phyloP scores from a whole-genome alignment of 2,113 vertebrate genomes.

The Myiopsitta monachus region DNA sequence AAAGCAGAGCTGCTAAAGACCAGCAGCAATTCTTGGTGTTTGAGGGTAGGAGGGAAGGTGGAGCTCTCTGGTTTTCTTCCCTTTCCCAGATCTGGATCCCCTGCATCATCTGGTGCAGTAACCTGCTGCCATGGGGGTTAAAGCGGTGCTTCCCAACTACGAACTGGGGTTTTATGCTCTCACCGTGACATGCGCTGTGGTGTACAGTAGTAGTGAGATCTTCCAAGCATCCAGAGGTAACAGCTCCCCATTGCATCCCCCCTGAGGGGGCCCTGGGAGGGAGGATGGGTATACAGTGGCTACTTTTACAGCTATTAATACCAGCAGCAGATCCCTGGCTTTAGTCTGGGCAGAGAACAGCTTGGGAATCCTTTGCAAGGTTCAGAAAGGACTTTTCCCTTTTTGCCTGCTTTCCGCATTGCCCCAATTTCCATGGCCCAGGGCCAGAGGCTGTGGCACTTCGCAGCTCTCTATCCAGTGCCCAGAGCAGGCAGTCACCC shows the following conservation, averaged over 20 bases:
- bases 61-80: rapidly evolving
- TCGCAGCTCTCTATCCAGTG: background rate
- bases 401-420: background rate
- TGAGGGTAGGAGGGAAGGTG: background rate
- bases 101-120: rapidly evolving
- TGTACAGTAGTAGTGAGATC: slow-evolving; percentile 87
- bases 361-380: background rate
- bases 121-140: slow-evolving; percentile 82
- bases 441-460: background rate
- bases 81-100: background rate
- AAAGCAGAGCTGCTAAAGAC: background rate
- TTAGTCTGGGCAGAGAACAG: background rate
- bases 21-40: background rate
- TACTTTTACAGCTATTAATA: rapidly evolving
- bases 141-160: slow-evolving; percentile 82
- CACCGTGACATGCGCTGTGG: slow-evolving; percentile 81
- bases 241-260: rapidly evolving
- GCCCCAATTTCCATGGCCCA: background rate
- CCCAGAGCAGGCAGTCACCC: too few species aligned
- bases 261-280: too few species aligned
- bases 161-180: slow-evolving; percentile 89
- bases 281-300: background rate
- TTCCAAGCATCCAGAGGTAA: slow-evolving; percentile 89
- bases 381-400: background rate
- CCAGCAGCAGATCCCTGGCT: background rate